Percentiles rank a stretch among this genome's conserved stretches.
Evolutionary conservation across 1,140 invertebrate species (phyloP).

Genomic region (Ostrea edulis): DNA sequence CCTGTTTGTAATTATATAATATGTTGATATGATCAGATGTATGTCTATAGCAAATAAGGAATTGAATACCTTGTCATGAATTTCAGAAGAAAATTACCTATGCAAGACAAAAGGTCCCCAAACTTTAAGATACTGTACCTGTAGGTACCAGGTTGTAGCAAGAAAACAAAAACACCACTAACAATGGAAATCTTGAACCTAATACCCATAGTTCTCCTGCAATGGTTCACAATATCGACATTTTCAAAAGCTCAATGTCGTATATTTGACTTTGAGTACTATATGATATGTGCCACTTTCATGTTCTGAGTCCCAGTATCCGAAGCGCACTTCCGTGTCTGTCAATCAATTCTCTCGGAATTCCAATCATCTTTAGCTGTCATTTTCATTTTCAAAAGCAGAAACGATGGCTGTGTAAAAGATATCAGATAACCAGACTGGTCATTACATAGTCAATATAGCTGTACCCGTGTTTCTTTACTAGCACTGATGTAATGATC

Average conservation of each 20-base stretch:
- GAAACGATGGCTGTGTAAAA: background rate
- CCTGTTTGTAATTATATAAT: too few relatives aligned
- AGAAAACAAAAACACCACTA: background rate
- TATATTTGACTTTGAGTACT: too few relatives aligned
- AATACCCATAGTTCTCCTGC: background rate
- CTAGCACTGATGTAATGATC: background rate
- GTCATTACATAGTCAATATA: conserved; percentile 2
- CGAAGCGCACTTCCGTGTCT: background rate
- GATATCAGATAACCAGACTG: conserved; percentile 12
- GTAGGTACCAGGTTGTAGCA: too few relatives aligned
- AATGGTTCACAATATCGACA: conserved; percentile 11
- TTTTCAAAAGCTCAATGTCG: too few relatives aligned
- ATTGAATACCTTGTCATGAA: too few relatives aligned
- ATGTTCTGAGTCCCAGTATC: background rate
- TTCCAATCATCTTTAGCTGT: background rate
- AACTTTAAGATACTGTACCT: too few relatives aligned
- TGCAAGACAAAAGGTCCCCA: too few relatives aligned
- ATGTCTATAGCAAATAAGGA: too few relatives aligned
- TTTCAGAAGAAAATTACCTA: too few relatives aligned
- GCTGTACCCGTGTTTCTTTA: background rate
- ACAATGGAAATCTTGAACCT: background rate
- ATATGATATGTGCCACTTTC: background rate
- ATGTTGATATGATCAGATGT: too few relatives aligned
- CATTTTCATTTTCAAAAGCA: conserved; percentile 14
- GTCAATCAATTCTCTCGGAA: background rate